Evolutionary conservation across 2,888 invertebrate species (phyloP), one percentile per base, ranked within the genome.

Genomic region (Stramonita haemastoma): DNA sequence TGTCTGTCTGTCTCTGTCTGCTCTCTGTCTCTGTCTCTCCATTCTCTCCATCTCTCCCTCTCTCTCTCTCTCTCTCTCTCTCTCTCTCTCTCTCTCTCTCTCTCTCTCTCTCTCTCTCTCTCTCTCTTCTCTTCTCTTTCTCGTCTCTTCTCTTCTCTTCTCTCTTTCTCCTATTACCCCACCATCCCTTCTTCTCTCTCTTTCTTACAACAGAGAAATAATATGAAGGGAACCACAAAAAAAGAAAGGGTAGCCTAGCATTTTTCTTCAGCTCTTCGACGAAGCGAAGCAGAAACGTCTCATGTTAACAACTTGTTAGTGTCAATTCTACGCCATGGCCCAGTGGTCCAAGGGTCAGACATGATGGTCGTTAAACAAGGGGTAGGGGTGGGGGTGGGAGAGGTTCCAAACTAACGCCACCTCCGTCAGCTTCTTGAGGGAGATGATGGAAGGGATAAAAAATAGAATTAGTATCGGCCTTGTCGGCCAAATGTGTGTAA

Each of bases 381-480:
- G 22, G 13, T 4, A 60, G 22, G 4, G 60, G 60, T 1, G 60
- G 19, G 13, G 60, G 60, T 4, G 60, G 60, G 60, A 1, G 6
- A 1, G n/a, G 34, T 11, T 22, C 79, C 79, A 19, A 29, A 34
- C 22, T 26, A 29, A 34, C 79, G 32, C 34, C 46, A 46, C 46
- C 46, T 8, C 46, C 73, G n/a, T 26, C 17, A 26, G 19, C 81
- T 83, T 83, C 81, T 22, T n/a, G 81, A 22, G 36, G 81, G 77
- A 87, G 73, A 87, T 73, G 87, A 87, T 73, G 87, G 87, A 73
- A 5, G 73, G 87, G 73, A 73, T 46, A 87, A 87, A 87, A 70
- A 87, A 73, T 46, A 32, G 73, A 87, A 87, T 87, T 87, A 87
- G 87, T 87, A 73, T 60, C 87, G 87, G 87, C 22, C 46, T 13